Evolutionary conservation across 2,888 invertebrate genomes (phyloP), one percentile per base, ranked within the genome.

Genomic region (Lacanobia oleracea): DNA sequence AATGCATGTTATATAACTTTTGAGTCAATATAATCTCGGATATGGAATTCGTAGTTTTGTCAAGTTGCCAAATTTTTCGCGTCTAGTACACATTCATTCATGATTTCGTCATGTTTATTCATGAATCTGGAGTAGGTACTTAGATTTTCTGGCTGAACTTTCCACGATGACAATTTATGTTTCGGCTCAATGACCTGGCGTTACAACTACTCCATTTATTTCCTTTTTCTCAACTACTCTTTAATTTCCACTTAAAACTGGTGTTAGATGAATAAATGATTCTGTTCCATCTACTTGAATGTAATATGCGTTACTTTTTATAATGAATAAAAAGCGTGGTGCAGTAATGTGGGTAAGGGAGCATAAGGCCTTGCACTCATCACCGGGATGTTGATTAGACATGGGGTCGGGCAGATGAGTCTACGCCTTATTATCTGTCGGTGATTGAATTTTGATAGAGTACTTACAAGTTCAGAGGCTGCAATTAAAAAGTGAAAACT

Each of bases 371-470:
- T 67, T 60, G 79, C 72, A 75, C 76, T 79, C 86, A 79, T 77
- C 85, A 77, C 74, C 81, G 78, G 81, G 83, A 84, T 86, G 83
- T 89, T 88, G 87, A 90, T 92, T 91, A 90, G 89, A 88, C 87
- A 86, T 79, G 84, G 80, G 84, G 81, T 79, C 86, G 86, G 89
- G 90, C 92, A 92, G 92, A 93, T 91, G 82, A 76, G 75, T 83
- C 89, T 83, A 85, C 86, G 83, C 86, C 81, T 83, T 83, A 90
- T 90, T 91, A 92, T 93, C 91, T 89, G 76, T 84, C 85, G 88
- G 79, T 89, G 91, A 92, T 91, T 91, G 91, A 91, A 91, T 90
- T 89, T 88, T 82, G 79, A 86, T 86, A 93, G 92, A 87, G 89
- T 87, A 89, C 79, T 72, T 37, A 71, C 10, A 62, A 59, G 43